Evolutionary conservation across 2,113 vertebrate genomes (phyloP).

Genomic region (Anguilla japonica): DNA sequence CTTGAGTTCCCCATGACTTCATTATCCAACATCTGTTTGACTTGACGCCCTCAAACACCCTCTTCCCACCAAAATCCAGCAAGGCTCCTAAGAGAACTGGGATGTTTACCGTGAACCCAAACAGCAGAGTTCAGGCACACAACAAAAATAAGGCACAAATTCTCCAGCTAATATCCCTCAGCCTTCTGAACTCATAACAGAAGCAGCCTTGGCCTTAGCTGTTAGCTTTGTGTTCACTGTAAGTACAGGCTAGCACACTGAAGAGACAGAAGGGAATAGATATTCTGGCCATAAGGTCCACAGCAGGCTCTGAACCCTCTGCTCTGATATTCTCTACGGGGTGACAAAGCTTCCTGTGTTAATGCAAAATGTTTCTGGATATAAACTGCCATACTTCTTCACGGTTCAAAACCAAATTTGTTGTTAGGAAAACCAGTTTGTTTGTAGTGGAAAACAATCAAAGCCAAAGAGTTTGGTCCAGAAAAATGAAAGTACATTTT

Average conservation of each 20-base stretch:
- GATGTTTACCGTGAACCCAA: conserved; percentile 39
- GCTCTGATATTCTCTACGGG: conserved; percentile 45
- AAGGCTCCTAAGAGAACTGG: conserved; percentile 28
- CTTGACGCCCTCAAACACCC: conserved; percentile 7
- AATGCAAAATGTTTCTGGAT: conserved; percentile 42
- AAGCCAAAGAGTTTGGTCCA: neutral
- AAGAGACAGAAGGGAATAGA: neutral
- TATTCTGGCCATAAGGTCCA: conserved; percentile 5
- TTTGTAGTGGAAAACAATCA: neutral
- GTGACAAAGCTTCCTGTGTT: conserved; percentile 61
- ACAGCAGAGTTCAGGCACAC: conserved; percentile 28
- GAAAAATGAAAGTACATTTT: neutral
- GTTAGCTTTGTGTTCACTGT: neutral
- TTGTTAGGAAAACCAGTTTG: neutral
- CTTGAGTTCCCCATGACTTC: neutral
- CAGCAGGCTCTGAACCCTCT: neutral
- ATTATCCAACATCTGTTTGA: conserved; percentile 24
- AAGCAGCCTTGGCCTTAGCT: neutral
- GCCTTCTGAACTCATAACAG: neutral
- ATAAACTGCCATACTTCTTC: conserved; percentile 27
- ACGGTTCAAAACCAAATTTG: neutral
- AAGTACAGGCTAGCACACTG: neutral
- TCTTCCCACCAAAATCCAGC: conserved; percentile 39
- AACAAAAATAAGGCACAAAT: conserved; percentile 13
- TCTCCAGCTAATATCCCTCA: conserved; percentile 6